A percentile compares a stretch with the other conserved stretches of the same genome.
phyloP scores from a whole-genome alignment of 2,113 vertebrate genomes.

The Hippolais icterina region DNA sequence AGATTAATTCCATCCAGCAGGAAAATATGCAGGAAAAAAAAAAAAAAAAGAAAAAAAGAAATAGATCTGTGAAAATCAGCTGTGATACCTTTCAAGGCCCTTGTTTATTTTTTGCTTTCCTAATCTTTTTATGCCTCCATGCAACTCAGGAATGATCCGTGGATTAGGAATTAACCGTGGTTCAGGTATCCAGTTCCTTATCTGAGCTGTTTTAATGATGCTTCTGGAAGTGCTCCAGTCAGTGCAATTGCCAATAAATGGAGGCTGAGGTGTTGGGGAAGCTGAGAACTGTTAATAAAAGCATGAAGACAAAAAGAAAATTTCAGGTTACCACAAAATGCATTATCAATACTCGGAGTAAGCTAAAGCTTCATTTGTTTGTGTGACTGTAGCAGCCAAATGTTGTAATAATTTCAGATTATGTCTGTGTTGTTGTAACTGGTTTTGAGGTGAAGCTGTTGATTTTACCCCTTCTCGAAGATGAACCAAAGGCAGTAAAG shows the following conservation, averaged over 20 bases:
- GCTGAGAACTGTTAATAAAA: background rate
- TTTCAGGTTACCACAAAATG: background rate
- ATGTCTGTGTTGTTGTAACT: background rate
- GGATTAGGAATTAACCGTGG: background rate
- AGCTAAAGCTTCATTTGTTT: background rate
- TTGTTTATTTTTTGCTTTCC: background rate
- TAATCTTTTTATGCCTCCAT: background rate
- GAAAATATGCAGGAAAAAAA: background rate
- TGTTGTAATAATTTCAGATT: background rate
- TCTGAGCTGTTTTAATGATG: background rate
- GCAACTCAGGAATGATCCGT: background rate
- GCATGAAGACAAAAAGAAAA: background rate
- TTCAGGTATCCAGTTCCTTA: background rate
- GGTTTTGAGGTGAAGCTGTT: background rate
- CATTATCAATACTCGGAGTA: background rate
- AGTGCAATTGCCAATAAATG: background rate
- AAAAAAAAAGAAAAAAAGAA: background rate
- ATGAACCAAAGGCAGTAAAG: background rate
- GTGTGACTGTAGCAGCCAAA: background rate
- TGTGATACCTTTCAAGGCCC: background rate
- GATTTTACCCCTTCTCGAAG: background rate
- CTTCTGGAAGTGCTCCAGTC: background rate
- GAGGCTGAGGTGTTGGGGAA: background rate
- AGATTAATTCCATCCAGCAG: background rate
- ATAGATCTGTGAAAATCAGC: background rate